These are phyloP conservation scores for Brachionus manjavacas DNA, from an alignment of 1,140 invertebrate genomes.

Conservation along the genomic window DNA sequence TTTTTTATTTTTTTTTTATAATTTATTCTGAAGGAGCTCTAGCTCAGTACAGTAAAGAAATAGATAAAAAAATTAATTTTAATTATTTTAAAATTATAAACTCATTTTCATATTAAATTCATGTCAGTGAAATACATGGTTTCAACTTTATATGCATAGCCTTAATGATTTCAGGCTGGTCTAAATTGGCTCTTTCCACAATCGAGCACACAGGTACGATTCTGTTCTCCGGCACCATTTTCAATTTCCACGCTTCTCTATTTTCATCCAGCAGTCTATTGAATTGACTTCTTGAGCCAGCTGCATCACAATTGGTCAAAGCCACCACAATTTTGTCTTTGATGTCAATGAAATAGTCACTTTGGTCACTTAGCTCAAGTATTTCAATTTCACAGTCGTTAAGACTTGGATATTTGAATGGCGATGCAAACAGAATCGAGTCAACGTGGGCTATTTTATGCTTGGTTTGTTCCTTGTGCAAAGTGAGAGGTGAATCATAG, in stretches of 20 bases:
- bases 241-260: not conserved
- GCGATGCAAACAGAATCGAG: not conserved
- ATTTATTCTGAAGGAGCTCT: too few species aligned
- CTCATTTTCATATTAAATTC: too few species aligned
- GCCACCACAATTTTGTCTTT: constrained; percentile 1
- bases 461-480: constrained; percentile 4
- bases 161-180: not conserved
- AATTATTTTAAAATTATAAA: too few species aligned
- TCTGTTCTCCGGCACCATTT: not conserved
- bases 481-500: not conserved
- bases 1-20: too few species aligned
- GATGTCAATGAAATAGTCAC: not conserved
- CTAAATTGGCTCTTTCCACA: not conserved
- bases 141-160: too few species aligned
- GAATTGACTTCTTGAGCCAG: not conserved
- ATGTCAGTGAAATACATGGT: too few species aligned
- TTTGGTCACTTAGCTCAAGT: not conserved
- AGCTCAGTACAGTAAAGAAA: too few species aligned
- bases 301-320: not conserved
- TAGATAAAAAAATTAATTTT: too few species aligned
- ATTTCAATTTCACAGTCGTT: constrained; percentile 10
- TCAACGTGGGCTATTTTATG: not conserved
- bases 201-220: constrained; percentile 1
- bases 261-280: not conserved
- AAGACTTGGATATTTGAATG: not conserved